Percentiles rank a stretch among this genome's conserved stretches.
Evolutionary conservation across 2,113 vertebrate species (phyloP).

Genomic region (Myanophis thanlyinensis): DNA sequence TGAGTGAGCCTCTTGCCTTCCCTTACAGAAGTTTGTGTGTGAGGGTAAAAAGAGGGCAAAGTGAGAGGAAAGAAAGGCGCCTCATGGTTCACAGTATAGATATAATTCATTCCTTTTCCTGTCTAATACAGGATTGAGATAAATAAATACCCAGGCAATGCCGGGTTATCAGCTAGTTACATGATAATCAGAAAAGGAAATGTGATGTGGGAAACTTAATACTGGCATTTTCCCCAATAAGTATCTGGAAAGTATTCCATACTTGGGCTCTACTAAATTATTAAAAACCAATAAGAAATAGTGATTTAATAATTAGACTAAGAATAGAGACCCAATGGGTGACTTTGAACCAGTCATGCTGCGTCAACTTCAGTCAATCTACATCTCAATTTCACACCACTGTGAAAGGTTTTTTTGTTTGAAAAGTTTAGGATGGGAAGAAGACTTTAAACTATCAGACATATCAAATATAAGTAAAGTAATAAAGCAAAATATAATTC

Average conservation of each 20-base stretch:
- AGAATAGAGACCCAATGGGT: neutral
- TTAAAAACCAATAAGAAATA: neutral
- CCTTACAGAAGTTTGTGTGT: no score
- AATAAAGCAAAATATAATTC: neutral
- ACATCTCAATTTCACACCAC: neutral
- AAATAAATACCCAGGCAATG: no score
- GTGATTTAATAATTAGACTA: neutral
- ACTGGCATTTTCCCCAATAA: no score
- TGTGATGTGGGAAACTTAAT: neutral
- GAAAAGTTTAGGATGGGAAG: neutral
- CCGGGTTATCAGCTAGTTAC: no score
- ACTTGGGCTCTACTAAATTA: neutral
- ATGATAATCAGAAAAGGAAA: neutral
- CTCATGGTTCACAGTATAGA: no score
- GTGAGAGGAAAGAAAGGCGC: no score
- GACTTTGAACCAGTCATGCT: neutral
- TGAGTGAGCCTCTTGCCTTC: no score
- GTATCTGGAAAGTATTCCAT: neutral
- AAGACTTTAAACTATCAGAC: neutral
- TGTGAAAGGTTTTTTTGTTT: neutral
- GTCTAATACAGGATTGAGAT: no score
- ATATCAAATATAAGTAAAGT: neutral
- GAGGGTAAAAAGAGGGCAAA: no score
- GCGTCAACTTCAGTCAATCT: neutral
- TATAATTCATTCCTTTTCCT: no score